These are phyloP conservation scores for Homarus gammarus DNA, from an alignment of 2,888 invertebrate genomes.

Conservation along the genomic window DNA sequence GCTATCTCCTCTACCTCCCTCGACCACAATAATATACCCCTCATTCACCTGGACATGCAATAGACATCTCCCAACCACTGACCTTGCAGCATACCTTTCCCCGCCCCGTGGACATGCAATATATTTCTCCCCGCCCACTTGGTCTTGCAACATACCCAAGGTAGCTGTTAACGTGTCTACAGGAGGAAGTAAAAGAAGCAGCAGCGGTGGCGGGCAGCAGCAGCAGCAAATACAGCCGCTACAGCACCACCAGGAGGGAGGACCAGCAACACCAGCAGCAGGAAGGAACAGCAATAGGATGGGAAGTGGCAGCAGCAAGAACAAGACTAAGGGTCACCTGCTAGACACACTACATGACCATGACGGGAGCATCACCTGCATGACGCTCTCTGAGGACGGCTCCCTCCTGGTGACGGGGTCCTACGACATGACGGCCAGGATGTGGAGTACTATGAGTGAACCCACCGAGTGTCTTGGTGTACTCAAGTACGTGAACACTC, in stretches of 20 bases:
- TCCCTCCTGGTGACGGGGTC: slow-evolving; percentile 81
- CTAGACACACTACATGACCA: slow-evolving; percentile 78
- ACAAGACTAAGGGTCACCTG: not conserved
- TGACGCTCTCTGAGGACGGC: slow-evolving; percentile 81
- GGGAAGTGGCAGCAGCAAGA: slow-evolving; percentile 65
- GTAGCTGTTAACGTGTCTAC: too few species aligned
- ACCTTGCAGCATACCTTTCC: not conserved
- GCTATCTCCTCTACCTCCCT: too few species aligned
- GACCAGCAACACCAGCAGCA: not conserved
- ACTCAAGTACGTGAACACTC: slow-evolving; percentile 76
- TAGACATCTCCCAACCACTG: not conserved
- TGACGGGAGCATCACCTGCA: slow-evolving; percentile 80
- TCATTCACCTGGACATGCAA: too few species aligned
- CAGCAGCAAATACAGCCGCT: not conserved
- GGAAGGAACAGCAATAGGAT: slow-evolving; percentile 10
- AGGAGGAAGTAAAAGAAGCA: too few species aligned
- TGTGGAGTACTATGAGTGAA: slow-evolving; percentile 79
- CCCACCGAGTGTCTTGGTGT: slow-evolving; percentile 80
- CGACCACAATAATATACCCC: too few species aligned
- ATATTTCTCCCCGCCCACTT: not conserved
- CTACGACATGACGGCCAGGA: slow-evolving; percentile 80
- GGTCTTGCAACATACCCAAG: not conserved
- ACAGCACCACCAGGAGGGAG: not conserved
- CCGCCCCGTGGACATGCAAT: not conserved
- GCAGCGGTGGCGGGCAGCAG: too few species aligned